phyloP scores from a whole-genome alignment of 2,113 vertebrate species.

The Vanacampus margaritifer region DNA sequence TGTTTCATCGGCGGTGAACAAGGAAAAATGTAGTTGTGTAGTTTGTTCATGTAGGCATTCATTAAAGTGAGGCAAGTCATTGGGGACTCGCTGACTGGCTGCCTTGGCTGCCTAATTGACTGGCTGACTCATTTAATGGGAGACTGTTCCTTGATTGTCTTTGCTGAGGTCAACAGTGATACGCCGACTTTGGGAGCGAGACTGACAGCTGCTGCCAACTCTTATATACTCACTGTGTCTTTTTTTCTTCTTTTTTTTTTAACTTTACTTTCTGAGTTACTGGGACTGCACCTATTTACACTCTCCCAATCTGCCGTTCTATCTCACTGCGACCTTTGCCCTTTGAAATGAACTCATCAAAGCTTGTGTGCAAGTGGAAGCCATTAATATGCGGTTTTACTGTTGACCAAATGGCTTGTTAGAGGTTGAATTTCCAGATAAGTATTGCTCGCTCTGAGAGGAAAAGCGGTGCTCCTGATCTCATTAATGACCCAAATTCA shows the following conservation, averaged over 20 bases:
- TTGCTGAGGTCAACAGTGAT: conserved; percentile 35
- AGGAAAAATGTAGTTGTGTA: conserved; percentile 18
- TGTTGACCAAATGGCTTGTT: conserved; percentile 45
- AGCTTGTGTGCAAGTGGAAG: conserved; percentile 24
- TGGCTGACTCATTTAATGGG: conserved; percentile 20
- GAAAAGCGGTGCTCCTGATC: conserved; percentile 26
- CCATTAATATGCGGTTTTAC: conserved; percentile 39
- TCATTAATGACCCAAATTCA: conserved; percentile 50
- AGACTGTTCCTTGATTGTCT: conserved; percentile 24
- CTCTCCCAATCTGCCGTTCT: neutral
- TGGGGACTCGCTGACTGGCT: conserved; percentile 24
- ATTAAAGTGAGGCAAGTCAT: conserved; percentile 40
- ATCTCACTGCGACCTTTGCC: conserved; percentile 15
- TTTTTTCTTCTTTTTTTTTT: neutral
- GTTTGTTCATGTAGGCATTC: conserved; percentile 34
- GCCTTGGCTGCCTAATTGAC: conserved; percentile 21
- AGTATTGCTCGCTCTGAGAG: conserved; percentile 23
- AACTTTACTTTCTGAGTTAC: conserved; percentile 4
- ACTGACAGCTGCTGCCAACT: conserved; percentile 35
- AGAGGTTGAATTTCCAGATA: conserved; percentile 41
- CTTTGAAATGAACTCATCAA: conserved; percentile 20
- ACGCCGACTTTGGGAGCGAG: conserved; percentile 24
- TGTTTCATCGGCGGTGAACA: conserved; percentile 24
- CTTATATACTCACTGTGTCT: conserved; percentile 4
- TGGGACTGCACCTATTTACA: conserved; percentile 1